Conservation (phyloP, 1,140 invertebrate genomes). For the Eufriesea mexicana region DNA sequence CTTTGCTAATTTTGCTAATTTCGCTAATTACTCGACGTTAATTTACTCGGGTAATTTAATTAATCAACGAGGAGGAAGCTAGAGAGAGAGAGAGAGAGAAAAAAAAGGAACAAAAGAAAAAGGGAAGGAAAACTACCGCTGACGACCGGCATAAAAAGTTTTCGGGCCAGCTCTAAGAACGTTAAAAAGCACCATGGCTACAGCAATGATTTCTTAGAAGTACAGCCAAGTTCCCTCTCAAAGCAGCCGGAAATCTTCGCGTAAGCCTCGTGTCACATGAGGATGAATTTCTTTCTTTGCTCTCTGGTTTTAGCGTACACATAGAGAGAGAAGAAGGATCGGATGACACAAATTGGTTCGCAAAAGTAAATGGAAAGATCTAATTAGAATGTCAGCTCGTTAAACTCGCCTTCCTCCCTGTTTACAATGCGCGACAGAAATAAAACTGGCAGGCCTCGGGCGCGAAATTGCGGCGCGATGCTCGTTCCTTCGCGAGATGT, state of each 20-base stretch:
- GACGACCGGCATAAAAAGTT: slow-evolving; percentile 4
- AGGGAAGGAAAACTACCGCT: not conserved
- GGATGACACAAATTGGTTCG: slow-evolving; percentile 37
- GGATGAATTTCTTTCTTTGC: not conserved
- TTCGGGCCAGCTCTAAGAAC: not conserved
- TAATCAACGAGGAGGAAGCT: no score
- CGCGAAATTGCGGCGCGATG: slow-evolving; percentile 8
- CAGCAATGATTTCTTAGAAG: not conserved
- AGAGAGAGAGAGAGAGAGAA: no score
- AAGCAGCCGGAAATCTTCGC: slow-evolving; percentile 25
- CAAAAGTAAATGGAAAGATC: slow-evolving; percentile 54
- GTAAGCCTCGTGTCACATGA: not conserved
- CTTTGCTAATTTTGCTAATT: no score
- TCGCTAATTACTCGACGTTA: no score
- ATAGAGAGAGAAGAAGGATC: slow-evolving; percentile 7
- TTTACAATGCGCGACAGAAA: slow-evolving; percentile 56
- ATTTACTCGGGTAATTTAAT: no score
- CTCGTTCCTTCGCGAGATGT: slow-evolving; percentile 24
- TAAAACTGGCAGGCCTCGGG: slow-evolving; percentile 50
- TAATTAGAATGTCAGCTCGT: slow-evolving; percentile 60
- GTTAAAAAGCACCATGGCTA: not conserved
- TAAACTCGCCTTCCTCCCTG: slow-evolving; percentile 50
- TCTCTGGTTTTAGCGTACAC: slow-evolving; percentile 28
- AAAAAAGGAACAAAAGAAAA: not conserved
- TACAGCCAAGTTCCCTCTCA: not conserved